Percentiles rank a stretch among this genome's conserved stretches.
Conservation (phyloP, 2,888 invertebrate genomes). For the Pocota personata region DNA sequence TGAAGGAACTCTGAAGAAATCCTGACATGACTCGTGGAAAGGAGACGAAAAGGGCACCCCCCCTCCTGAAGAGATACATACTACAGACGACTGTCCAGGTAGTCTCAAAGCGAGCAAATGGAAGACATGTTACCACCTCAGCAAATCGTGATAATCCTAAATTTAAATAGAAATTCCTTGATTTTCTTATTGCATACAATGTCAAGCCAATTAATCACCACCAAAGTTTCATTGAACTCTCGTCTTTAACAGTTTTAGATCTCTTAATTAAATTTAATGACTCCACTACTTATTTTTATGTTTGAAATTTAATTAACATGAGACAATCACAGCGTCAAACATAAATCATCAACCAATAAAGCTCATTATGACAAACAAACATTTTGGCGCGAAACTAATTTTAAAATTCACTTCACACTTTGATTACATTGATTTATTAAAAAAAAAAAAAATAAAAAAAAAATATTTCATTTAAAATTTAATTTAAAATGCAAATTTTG, state of each 20-base stretch:
- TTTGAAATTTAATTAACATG: constrained; percentile 39
- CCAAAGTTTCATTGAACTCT: constrained; percentile 30
- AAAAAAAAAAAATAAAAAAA: neutral
- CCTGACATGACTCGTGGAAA: too few species aligned
- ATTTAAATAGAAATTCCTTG: neutral
- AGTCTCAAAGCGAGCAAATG: too few species aligned
- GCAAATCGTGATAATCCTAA: too few species aligned
- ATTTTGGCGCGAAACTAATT: constrained; percentile 45
- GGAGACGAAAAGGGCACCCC: too few species aligned
- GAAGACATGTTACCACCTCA: too few species aligned
- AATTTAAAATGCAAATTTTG: constrained; percentile 42
- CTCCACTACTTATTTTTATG: neutral
- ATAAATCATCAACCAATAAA: constrained; percentile 17
- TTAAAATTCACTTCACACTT: constrained; percentile 51
- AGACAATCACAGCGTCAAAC: neutral
- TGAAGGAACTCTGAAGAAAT: too few species aligned
- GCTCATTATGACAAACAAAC: neutral
- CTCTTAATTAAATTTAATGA: neutral
- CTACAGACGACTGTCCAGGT: too few species aligned
- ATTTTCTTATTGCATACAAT: neutral
- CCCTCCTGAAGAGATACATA: too few species aligned
- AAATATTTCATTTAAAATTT: neutral
- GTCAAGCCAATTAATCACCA: neutral
- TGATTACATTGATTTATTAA: neutral
- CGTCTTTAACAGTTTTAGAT: neutral